A percentile compares a stretch with the other conserved stretches of the same genome.
These are phyloP conservation scores for Drosophila baimaii DNA, from an alignment of 1,140 invertebrate genomes.

Conservation along the genomic window DNA sequence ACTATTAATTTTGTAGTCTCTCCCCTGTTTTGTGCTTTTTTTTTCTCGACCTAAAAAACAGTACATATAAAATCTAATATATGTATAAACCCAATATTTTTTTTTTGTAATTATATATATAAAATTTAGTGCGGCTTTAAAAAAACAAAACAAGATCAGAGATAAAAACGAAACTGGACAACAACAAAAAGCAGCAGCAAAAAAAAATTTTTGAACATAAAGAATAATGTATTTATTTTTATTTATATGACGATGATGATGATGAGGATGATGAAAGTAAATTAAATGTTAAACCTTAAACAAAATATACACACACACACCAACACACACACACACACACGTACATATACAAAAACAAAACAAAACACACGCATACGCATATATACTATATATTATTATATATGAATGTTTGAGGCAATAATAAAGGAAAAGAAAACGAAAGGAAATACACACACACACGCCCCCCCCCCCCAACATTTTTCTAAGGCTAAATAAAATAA, in stretches of 20 bases:
- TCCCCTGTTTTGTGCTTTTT: constrained; percentile 24
- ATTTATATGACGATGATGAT: constrained; percentile 68
- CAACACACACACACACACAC: constrained; percentile 28
- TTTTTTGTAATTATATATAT: constrained; percentile 69
- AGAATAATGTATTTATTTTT: constrained; percentile 78
- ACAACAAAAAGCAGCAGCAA: constrained; percentile 19
- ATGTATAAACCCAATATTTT: constrained; percentile 61
- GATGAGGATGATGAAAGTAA: constrained; percentile 72
- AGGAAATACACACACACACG: neutral
- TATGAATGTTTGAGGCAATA: constrained; percentile 42
- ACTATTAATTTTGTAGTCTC: constrained; percentile 11
- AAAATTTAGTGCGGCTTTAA: constrained; percentile 75
- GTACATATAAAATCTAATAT: constrained; percentile 33
- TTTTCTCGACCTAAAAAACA: constrained; percentile 57
- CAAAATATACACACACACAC: constrained; percentile 68
- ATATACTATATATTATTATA: constrained; percentile 50
- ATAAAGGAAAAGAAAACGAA: constrained; percentile 29
- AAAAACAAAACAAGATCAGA: constrained; percentile 31
- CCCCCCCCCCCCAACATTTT: constrained; percentile 26
- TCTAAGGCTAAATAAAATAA: constrained; percentile 39
- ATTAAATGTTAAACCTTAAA: constrained; percentile 83
- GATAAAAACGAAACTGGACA: constrained; percentile 37
- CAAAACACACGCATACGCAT: constrained; percentile 44
- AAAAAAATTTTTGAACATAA: constrained; percentile 47
- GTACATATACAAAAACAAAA: constrained; percentile 47